Conservation (phyloP, 92 coral and sea anemone species). For the Isaurus tuberculatus region DNA sequence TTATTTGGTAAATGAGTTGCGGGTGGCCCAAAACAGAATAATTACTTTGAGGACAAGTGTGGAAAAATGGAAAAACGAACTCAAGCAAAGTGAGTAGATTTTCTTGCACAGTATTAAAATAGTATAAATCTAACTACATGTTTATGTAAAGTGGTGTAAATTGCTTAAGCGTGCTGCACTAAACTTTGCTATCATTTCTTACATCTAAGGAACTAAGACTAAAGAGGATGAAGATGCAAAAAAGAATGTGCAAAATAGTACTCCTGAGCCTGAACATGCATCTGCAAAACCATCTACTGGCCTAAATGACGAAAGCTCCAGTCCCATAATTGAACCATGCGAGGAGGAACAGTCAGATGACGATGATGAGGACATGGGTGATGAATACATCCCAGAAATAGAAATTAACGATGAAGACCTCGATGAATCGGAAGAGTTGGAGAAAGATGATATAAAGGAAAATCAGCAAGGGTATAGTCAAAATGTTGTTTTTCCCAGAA, state of each 20-base stretch:
- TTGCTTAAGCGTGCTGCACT: constrained; percentile 2
- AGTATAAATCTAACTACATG: not conserved
- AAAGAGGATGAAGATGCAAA: not conserved
- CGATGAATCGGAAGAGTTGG: not conserved
- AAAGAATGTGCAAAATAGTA: not conserved
- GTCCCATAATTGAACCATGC: not conserved
- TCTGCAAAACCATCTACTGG: constrained; percentile 8
- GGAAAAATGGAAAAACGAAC: constrained; percentile 7
- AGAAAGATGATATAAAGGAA: constrained; percentile 5
- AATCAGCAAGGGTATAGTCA: constrained; percentile 8
- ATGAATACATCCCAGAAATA: constrained; percentile 14
- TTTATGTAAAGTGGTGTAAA: not conserved
- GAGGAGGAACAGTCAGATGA: constrained; percentile 23
- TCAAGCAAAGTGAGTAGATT: constrained; percentile 19
- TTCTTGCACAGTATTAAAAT: constrained; percentile 1
- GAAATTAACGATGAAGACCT: not conserved
- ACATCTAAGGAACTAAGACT: not conserved
- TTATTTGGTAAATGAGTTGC: constrained; percentile 14
- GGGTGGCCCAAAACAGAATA: constrained; percentile 23
- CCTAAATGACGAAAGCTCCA: not conserved
- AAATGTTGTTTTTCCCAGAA: not conserved
- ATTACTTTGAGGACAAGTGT: constrained; percentile 15
- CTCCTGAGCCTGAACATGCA: not conserved
- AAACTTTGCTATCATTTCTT: constrained; percentile 2
- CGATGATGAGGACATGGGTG: constrained; percentile 21